Percentiles rank a stretch among this genome's conserved stretches.
These are phyloP conservation scores for Frieseomelitta varia DNA, from an alignment of 1,140 invertebrate genomes.

Conservation along the genomic window DNA sequence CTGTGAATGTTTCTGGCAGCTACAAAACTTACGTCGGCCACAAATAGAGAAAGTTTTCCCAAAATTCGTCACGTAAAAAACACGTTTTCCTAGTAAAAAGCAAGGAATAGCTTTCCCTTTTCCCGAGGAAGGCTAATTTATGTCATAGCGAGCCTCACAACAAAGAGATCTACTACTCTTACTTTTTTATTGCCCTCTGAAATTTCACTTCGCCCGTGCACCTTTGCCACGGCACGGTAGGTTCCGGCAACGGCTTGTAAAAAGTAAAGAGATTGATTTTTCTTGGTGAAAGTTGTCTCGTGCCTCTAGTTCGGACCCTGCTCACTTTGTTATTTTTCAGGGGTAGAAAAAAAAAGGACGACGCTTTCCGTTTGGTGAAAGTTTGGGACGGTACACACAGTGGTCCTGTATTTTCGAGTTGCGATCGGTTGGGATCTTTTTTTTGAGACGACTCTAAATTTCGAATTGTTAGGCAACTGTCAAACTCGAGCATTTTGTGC, in stretches of 20 bases:
- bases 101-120: slow-evolving; percentile 39
- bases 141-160: neutral
- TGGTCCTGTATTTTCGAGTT: slow-evolving; percentile 18
- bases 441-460: slow-evolving; percentile 39
- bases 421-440: neutral
- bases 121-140: slow-evolving; percentile 15
- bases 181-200: slow-evolving; percentile 67
- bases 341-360: slow-evolving; percentile 37
- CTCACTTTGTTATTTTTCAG: slow-evolving; percentile 46
- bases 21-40: neutral
- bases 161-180: slow-evolving; percentile 58
- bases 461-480: neutral
- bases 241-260: slow-evolving; percentile 42
- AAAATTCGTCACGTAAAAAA: slow-evolving; percentile 12
- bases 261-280: slow-evolving; percentile 53
- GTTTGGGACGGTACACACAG: slow-evolving; percentile 43
- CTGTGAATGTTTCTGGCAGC: neutral
- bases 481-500: neutral
- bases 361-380: slow-evolving; percentile 54
- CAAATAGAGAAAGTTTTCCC: neutral
- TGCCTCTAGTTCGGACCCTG: slow-evolving; percentile 19
- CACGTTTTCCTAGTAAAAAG: neutral
- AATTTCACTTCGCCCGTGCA: slow-evolving; percentile 44
- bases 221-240: slow-evolving; percentile 41
- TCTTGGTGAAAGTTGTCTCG: slow-evolving; percentile 72